A percentile compares a stretch with the other conserved stretches of the same genome.
phyloP scores from a whole-genome alignment of 2,888 invertebrate species.

The Epicampocera succincta region DNA sequence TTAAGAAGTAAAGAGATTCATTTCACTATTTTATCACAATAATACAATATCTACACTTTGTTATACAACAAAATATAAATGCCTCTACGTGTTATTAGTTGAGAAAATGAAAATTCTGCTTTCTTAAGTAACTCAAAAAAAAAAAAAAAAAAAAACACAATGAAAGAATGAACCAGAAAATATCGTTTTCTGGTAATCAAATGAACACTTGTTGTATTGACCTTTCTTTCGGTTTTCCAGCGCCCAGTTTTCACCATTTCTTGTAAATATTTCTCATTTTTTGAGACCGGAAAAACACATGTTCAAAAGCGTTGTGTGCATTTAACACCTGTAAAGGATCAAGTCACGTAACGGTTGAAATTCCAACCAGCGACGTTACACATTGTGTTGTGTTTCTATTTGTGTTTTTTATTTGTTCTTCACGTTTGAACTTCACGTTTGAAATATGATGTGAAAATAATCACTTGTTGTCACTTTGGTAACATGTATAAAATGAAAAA shows the following conservation, averaged over 20 bases:
- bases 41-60: no score
- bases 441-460: constrained; percentile 68
- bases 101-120: no score
- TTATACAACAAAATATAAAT: no score
- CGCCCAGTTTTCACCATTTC: constrained; percentile 7
- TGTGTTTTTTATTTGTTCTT: neutral
- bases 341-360: constrained; percentile 68
- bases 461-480: constrained; percentile 67
- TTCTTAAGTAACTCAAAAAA: neutral
- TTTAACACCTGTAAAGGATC: constrained; percentile 72
- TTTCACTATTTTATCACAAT: no score
- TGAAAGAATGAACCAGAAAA: no score
- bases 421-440: constrained; percentile 10
- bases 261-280: neutral
- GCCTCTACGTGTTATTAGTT: no score
- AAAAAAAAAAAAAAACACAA: neutral
- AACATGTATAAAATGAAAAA: constrained; percentile 19
- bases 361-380: constrained; percentile 22
- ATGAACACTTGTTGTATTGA: constrained; percentile 48
- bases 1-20: no score
- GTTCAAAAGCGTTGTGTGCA: constrained; percentile 10
- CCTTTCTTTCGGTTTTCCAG: constrained; percentile 17
- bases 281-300: neutral
- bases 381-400: neutral
- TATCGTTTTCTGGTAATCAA: neutral